These are phyloP conservation scores for Mesorhabditis spiculigera DNA, from an alignment of 2,888 invertebrate genomes.

Conservation along the genomic window DNA sequence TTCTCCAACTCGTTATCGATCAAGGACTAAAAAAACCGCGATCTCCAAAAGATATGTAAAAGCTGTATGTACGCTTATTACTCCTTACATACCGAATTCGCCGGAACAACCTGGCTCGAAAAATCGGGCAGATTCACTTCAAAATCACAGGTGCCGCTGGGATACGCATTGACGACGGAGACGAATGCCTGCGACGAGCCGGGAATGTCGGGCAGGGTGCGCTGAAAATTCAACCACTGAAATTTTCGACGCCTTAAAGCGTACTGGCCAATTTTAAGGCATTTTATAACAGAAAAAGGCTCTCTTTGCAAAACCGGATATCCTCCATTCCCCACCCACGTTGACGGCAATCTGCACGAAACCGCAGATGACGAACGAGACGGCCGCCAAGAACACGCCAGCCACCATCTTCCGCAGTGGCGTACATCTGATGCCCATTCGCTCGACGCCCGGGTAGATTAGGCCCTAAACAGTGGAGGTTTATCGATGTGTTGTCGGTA, in stretches of 20 bases:
- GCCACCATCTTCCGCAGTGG: slow-evolving; percentile 80
- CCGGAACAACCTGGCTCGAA: too few species aligned
- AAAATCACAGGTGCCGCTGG: slow-evolving; percentile 21
- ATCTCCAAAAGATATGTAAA: background rate
- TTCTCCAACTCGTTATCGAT: slow-evolving; percentile 10
- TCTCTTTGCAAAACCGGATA: too few species aligned
- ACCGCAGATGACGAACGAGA: slow-evolving; percentile 70
- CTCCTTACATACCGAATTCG: too few species aligned
- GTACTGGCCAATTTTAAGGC: background rate
- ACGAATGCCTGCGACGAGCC: slow-evolving; percentile 22
- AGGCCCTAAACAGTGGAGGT: slow-evolving; percentile 6
- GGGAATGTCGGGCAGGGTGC: slow-evolving; percentile 25
- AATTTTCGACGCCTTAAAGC: too few species aligned
- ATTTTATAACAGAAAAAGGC: too few species aligned
- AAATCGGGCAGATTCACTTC: background rate
- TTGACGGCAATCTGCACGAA: slow-evolving; percentile 40
- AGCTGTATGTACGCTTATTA: background rate
- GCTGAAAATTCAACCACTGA: slow-evolving; percentile 16
- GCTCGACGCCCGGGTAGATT: slow-evolving; percentile 36
- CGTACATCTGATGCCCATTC: slow-evolving; percentile 28
- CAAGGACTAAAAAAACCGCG: background rate
- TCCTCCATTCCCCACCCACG: slow-evolving; percentile 10
- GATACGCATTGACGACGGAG: slow-evolving; percentile 28
- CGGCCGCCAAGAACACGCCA: slow-evolving; percentile 80
- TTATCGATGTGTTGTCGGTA: background rate